Base-by-base conservation (phyloP, 2,113 vertebrate genomes). In the Prionailurus bengalensis region DNA sequence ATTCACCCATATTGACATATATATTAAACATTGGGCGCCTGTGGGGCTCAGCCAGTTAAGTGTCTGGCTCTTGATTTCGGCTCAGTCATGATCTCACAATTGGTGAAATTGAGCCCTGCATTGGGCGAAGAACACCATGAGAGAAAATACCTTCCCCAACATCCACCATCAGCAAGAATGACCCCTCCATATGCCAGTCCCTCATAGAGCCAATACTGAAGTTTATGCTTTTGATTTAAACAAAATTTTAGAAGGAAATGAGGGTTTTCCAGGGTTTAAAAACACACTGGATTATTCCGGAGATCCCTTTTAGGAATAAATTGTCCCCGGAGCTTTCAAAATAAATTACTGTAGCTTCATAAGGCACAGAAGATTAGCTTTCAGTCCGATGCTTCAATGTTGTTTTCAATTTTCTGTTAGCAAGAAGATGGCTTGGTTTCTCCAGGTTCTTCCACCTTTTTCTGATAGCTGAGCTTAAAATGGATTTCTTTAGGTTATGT, bases 321-420 rank as follows among this genome's bases (percentile, higher is more conserved):
- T 39, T 65, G 87, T 92, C 88, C 90, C 91, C 23, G 0, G 90
- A 92, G 88, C 42, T 88, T 88, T 94, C 84, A 81, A 86, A 96
- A 95, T 94, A 94, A 98, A 97, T 96, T 55, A 95, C 81, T 65
- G 11, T 91, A 80, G 76, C 42, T 97, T 94, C 96, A 81, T 74
- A 86, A 94, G 84, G 86, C 86, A 21, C 65, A 48, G 89, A 84
- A 91, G 96, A 94, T 97, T 63, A 95, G 82, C 87, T 88, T 55
- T 78, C 76, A 89, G 92, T 27, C 45, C 33, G 48, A 53, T 29
- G 84, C 84, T 63, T 82, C 45, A 21, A 19, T 36, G 79, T 70
- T 65, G 27, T 94, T 96, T 95, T 89, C 61, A 85, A 96, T 97
- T 94, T 97, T 84, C 94, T 68, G 1, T 95, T 70, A 90, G 58